phyloP scores from a whole-genome alignment of 2,797 vertebrate genomes.

The Dendrocincla tyrannina region DNA sequence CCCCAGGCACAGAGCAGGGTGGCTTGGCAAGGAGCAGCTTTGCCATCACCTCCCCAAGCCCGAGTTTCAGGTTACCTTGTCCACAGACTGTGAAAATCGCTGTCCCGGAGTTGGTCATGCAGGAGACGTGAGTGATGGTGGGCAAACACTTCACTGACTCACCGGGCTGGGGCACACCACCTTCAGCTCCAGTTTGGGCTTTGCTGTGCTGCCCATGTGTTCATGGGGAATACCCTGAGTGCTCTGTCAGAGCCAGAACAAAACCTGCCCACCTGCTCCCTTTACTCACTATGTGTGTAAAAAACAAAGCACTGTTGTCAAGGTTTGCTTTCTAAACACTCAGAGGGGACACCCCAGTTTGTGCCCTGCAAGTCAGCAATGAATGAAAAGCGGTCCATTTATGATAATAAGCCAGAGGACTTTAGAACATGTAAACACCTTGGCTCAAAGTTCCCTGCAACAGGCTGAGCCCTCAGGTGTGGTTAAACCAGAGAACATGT shows the following conservation, averaged over 20 bases:
- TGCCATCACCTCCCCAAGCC: neutral
- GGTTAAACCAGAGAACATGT: neutral
- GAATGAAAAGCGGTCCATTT: neutral
- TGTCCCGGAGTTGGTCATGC: neutral
- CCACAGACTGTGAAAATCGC: neutral
- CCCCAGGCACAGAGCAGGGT: neutral
- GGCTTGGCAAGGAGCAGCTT: neutral
- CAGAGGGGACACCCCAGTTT: neutral
- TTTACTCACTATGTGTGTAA: accelerated
- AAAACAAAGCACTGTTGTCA: neutral
- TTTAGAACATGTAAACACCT: neutral
- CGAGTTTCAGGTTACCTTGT: neutral
- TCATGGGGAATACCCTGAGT: neutral
- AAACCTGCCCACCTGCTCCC: neutral
- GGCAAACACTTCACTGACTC: neutral
- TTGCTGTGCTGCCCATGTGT: accelerated
- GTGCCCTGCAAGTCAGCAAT: accelerated
- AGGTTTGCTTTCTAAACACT: neutral
- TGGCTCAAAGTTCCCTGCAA: neutral
- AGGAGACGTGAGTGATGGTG: neutral
- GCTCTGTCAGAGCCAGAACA: neutral
- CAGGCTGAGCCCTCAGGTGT: neutral
- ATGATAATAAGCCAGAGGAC: neutral
- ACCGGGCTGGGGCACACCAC: neutral
- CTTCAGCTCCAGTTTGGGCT: neutral